Base-by-base conservation (phyloP, 92 coral and sea anemone species). In the Porites evermanni region DNA sequence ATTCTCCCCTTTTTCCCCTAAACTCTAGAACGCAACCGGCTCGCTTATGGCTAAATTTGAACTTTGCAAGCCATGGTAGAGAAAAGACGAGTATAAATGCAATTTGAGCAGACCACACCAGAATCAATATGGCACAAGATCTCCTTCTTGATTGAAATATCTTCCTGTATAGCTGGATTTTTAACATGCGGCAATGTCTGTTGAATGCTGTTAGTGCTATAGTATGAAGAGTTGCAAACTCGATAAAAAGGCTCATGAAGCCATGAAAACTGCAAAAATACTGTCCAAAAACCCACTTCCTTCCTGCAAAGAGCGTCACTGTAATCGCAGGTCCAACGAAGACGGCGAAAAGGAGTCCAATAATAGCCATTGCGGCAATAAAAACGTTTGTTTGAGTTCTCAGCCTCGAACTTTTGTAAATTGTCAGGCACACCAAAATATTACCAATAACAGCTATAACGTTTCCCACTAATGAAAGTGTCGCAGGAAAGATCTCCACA, bases 191-290 rank as follows among this genome's bases (percentile, higher is more conserved):
- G 50, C 84, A 79, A 66, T 11, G 67, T 79, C 84, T 79, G 17
- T 79, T 79, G 63, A 79, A 65, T 12, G 84, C 84, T 6, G 84
- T 79, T 47, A 79, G 84, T 50, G 84, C 84, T 8, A 79, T 79
- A 18, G 84, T 79, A 64, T 79, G 84, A 23, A 79, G 84, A 51
- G 75, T 79, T 50, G 84, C 84, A 67, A 79, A 79, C 67, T 79
- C 84, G 20, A 66, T 66, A 20, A 65, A 79, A 18, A 65, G 19
- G 4, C 23, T 79, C 84, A 66, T 66, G 8, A 79, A 79, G n/a
- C 63, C 84, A 18, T 79, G 84, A 16, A 79, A 65, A 52, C 24
- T 52, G 63, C 84, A 79, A 69, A 65, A 66, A 59, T 65, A 19
- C 12, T 52, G 21, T 54, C 84, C 84, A 23, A 79, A 79, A 20